phyloP scores from a whole-genome alignment of 2,888 invertebrate genomes.

The Sinopyrophorus schimmeli region DNA sequence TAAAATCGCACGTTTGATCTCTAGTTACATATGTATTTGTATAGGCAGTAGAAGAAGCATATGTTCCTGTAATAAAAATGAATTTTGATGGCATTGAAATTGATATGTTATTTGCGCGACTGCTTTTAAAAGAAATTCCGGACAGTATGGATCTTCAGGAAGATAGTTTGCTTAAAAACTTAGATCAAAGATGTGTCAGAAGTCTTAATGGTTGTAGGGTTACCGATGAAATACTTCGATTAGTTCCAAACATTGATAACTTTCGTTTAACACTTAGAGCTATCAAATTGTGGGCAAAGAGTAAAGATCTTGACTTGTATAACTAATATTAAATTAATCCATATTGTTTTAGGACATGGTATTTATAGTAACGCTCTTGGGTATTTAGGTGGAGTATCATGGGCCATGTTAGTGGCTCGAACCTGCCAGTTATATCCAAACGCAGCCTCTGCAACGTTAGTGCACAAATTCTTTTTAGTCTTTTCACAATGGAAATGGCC shows the following conservation, averaged over 20 bases:
- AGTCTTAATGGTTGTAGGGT: conserved; percentile 98
- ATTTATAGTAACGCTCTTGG: conserved; percentile 98
- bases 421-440: conserved; percentile 99
- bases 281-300: conserved; percentile 98
- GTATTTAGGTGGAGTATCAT: conserved; percentile 97
- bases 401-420: conserved; percentile 99
- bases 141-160: conserved; percentile 87
- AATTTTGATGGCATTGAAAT: conserved; percentile 98
- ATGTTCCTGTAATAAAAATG: conserved; percentile 99
- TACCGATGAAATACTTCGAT: conserved; percentile 94
- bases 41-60: conserved; percentile 95
- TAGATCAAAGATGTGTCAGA: conserved; percentile 95
- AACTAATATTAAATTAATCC: neutral
- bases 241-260: conserved; percentile 94
- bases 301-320: conserved; percentile 60
- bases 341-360: conserved; percentile 72
- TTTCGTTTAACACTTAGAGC: conserved; percentile 91
- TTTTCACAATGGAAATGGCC: conserved; percentile 99
- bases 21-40: conserved; percentile 4
- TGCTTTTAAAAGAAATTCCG: conserved; percentile 94
- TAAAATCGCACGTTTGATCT: neutral
- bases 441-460: conserved; percentile 90
- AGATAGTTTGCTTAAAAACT: conserved; percentile 87
- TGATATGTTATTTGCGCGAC: conserved; percentile 94
- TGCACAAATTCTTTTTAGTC: conserved; percentile 98